Percentiles rank a stretch among this genome's conserved stretches.
Conservation (phyloP, 2,113 vertebrate genomes). For the Struthio camelus region DNA sequence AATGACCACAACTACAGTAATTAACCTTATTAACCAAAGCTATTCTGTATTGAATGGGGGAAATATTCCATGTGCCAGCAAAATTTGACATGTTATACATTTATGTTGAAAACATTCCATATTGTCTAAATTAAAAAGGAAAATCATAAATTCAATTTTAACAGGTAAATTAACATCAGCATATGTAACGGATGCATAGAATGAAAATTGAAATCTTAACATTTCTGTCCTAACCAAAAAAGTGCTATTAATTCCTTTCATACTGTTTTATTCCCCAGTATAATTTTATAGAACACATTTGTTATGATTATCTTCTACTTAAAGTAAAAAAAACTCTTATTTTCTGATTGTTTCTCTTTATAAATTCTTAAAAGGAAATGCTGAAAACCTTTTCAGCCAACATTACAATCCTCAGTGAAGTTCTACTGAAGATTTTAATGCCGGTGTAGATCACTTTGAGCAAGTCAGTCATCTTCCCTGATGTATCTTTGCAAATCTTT, state of each 20-base stretch:
- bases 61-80: not conserved
- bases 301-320: not conserved
- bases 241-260: not conserved
- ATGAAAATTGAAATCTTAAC: not conserved
- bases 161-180: not conserved
- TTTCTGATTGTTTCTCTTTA: not conserved
- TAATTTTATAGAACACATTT: not conserved
- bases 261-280: not conserved
- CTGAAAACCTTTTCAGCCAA: not conserved
- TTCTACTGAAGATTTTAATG: not conserved
- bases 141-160: not conserved
- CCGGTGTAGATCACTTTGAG: rapidly evolving
- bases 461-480: not conserved
- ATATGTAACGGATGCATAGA: not conserved
- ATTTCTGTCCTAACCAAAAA: not conserved
- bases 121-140: not conserved
- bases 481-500: no score
- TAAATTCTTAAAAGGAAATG: not conserved
- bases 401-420: not conserved
- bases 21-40: not conserved
- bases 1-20: not conserved
- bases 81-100: not conserved
- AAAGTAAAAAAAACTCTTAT: not conserved
- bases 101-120: not conserved
- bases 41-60: not conserved